Percentiles rank a stretch among this genome's conserved stretches.
phyloP scores from a whole-genome alignment of 1,140 invertebrate species.

The Euura saliciscinereae region DNA sequence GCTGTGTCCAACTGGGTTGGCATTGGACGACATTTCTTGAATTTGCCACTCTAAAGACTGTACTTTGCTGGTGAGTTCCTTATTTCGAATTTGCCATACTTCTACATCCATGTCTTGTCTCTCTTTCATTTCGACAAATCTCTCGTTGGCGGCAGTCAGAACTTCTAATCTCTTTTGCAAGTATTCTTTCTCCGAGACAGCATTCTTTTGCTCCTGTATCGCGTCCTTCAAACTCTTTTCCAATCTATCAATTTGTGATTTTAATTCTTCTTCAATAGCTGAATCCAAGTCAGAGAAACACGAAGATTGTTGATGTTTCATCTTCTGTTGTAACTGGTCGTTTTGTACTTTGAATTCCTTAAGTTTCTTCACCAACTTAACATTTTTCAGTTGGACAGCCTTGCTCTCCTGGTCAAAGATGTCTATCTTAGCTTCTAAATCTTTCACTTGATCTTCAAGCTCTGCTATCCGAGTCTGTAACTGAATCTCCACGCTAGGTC shows the following conservation, averaged over 20 bases:
- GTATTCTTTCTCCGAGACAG: constrained; percentile 69
- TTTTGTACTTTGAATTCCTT: constrained; percentile 75
- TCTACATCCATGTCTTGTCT: constrained; percentile 72
- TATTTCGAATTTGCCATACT: constrained; percentile 71
- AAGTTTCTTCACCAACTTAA: constrained; percentile 75
- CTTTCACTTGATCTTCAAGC: constrained; percentile 57
- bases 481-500: constrained; percentile 33
- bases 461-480: constrained; percentile 49
- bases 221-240: constrained; percentile 70
- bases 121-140: constrained; percentile 79
- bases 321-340: constrained; percentile 64
- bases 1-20: not conserved
- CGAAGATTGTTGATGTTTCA: constrained; percentile 60
- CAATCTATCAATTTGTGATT: constrained; percentile 67
- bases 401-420: constrained; percentile 64
- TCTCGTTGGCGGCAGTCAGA: constrained; percentile 77
- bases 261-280: constrained; percentile 78
- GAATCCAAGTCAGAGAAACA: constrained; percentile 71
- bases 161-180: constrained; percentile 75
- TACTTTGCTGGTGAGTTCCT: constrained; percentile 68
- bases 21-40: not conserved
- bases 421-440: constrained; percentile 59
- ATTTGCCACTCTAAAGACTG: constrained; percentile 56
- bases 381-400: constrained; percentile 66
- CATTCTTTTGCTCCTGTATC: constrained; percentile 62